Evolutionary conservation across 2,113 vertebrate species (phyloP).

Genomic region (Poicephalus meyeri): DNA sequence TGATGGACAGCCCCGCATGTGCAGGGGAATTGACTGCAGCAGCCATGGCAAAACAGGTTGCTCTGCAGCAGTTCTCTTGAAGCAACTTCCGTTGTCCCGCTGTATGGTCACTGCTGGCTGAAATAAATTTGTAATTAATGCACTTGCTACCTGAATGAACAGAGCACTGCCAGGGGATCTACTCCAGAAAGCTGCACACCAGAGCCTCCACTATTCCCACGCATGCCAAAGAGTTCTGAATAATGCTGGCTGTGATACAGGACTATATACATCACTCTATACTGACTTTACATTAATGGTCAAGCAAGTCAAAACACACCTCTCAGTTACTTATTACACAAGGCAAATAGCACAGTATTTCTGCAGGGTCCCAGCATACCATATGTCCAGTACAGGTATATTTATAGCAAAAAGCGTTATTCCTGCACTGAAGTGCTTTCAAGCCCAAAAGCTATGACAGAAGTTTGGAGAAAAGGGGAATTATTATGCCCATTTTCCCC

Average conservation of each 20-base stretch:
- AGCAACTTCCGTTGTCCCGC: neutral
- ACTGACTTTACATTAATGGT: accelerated
- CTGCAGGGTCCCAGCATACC: neutral
- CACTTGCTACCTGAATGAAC: too few species aligned
- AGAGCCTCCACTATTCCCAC: accelerated
- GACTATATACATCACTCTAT: neutral
- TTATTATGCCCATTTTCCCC: neutral
- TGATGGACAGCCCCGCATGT: accelerated
- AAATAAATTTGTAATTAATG: neutral
- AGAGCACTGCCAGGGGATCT: neutral
- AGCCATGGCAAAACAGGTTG: neutral
- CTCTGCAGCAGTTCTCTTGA: neutral
- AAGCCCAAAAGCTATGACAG: neutral
- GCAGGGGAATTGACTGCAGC: neutral
- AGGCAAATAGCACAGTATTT: neutral
- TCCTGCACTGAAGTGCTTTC: neutral
- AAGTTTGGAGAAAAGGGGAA: neutral
- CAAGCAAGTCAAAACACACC: neutral
- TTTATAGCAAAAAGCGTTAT: neutral
- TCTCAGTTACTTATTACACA: neutral
- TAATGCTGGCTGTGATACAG: neutral
- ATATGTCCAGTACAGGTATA: accelerated
- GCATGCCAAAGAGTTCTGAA: neutral
- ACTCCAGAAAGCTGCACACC: neutral
- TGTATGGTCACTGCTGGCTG: neutral